Percentiles rank a stretch among this genome's conserved stretches.
These are phyloP conservation scores for Cosmia pyralina DNA, from an alignment of 2,888 invertebrate species.

Conservation along the genomic window DNA sequence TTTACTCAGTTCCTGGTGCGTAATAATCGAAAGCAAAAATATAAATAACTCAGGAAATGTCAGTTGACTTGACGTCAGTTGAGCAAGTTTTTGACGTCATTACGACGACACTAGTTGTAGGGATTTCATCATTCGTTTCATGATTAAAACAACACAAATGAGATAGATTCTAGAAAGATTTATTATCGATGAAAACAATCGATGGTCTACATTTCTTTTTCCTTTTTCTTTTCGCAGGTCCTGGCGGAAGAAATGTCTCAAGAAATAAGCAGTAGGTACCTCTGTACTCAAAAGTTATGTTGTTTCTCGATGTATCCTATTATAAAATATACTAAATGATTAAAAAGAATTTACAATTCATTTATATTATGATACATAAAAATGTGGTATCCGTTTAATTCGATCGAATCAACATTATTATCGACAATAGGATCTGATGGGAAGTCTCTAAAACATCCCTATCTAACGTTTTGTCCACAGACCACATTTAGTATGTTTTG, in stretches of 20 bases:
- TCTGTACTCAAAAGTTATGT: too few species aligned
- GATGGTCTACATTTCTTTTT: not conserved
- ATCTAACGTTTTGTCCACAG: not conserved
- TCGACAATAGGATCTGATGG: not conserved
- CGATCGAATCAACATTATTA: not conserved
- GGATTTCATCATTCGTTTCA: constrained; percentile 43
- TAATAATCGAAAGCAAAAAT: constrained; percentile 44
- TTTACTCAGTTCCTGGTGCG: constrained; percentile 49
- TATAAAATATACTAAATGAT: too few species aligned
- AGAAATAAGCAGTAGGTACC: not conserved
- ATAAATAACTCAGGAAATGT: constrained; percentile 40
- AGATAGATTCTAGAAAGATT: not conserved
- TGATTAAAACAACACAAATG: not conserved
- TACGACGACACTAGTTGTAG: constrained; percentile 34
- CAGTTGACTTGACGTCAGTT: constrained; percentile 52
- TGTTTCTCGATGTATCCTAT: too few species aligned
- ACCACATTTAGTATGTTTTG: too few species aligned
- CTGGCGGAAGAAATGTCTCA: not conserved
- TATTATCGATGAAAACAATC: not conserved
- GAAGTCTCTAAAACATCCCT: not conserved
- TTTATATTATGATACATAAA: too few species aligned
- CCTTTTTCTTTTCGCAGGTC: not conserved
- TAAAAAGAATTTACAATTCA: too few species aligned
- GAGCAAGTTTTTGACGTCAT: constrained; percentile 43
- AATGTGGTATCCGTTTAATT: not conserved